These are phyloP conservation scores for Drosophila formosana DNA, from an alignment of 2,888 invertebrate species.

Conservation along the genomic window DNA sequence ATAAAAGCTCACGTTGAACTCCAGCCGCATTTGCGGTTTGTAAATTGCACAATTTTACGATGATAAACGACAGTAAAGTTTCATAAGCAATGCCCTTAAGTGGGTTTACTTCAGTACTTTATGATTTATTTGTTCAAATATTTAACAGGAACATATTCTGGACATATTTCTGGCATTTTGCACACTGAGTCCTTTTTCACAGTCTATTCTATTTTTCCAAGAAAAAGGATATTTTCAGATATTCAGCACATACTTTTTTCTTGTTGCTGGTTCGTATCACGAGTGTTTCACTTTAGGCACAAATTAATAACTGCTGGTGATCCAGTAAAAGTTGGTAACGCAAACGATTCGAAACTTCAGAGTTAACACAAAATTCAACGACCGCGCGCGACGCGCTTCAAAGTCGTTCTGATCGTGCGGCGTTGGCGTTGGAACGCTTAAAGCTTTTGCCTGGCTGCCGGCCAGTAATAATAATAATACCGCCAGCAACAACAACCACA, in stretches of 20 bases:
- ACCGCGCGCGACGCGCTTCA: constrained; percentile 81
- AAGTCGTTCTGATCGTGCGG: constrained; percentile 82
- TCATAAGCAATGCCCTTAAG: not conserved
- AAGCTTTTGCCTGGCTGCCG: constrained; percentile 72
- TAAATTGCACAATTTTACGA: constrained; percentile 58
- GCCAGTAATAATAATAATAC: constrained; percentile 37
- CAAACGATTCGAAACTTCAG: constrained; percentile 27
- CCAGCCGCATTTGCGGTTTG: constrained; percentile 19
- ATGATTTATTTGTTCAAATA: not conserved
- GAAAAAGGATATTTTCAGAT: constrained; percentile 8
- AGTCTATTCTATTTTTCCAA: not conserved
- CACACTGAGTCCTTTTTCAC: constrained; percentile 5
- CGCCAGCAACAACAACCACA: constrained; percentile 44
- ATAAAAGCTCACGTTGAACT: constrained; percentile 21
- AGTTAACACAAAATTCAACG: constrained; percentile 41
- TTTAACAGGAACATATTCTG: not conserved
- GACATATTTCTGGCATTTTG: not conserved
- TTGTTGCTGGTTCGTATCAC: constrained; percentile 19
- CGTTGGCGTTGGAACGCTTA: constrained; percentile 71
- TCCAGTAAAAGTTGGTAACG: constrained; percentile 25
- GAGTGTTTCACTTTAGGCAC: constrained; percentile 45
- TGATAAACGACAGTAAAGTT: constrained; percentile 8
- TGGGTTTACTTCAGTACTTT: not conserved
- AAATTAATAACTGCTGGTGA: constrained; percentile 7
- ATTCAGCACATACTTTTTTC: constrained; percentile 40